Evolutionary conservation across 1,140 invertebrate species (phyloP).

Genomic region (Trachymyrmex septentrionalis): DNA sequence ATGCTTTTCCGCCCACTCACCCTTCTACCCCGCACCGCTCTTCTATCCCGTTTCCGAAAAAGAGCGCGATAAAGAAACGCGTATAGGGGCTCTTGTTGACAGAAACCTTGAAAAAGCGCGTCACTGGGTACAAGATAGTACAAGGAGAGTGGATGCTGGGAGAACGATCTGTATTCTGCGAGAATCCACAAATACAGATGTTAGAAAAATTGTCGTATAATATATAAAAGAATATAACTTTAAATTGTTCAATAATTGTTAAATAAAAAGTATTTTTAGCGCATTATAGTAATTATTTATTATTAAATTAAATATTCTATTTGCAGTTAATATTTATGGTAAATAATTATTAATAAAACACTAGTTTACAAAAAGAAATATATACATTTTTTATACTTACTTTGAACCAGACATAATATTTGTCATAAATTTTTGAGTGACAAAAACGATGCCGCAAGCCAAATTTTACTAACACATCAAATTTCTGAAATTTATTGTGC

Average conservation of each 20-base stretch:
- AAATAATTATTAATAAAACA: too few relatives aligned
- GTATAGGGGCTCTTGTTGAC: background rate
- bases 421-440: too few relatives aligned
- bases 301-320: background rate
- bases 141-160: background rate
- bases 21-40: too few relatives aligned
- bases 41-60: constrained; percentile 24
- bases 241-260: background rate
- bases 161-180: background rate
- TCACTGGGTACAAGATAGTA: background rate
- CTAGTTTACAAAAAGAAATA: too few relatives aligned
- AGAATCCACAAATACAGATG: background rate
- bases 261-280: background rate
- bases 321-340: background rate
- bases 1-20: constrained; percentile 67
- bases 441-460: too few relatives aligned
- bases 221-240: background rate
- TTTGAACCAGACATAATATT: too few relatives aligned
- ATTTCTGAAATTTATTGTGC: too few relatives aligned
- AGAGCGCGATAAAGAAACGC: constrained; percentile 31
- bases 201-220: background rate
- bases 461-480: too few relatives aligned
- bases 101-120: constrained; percentile 37
- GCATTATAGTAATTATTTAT: background rate
- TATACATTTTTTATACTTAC: too few relatives aligned